Evolutionary conservation across 2,113 vertebrate species (phyloP), one percentile per base, ranked within the genome.

Genomic region (Pandion haliaetus): DNA sequence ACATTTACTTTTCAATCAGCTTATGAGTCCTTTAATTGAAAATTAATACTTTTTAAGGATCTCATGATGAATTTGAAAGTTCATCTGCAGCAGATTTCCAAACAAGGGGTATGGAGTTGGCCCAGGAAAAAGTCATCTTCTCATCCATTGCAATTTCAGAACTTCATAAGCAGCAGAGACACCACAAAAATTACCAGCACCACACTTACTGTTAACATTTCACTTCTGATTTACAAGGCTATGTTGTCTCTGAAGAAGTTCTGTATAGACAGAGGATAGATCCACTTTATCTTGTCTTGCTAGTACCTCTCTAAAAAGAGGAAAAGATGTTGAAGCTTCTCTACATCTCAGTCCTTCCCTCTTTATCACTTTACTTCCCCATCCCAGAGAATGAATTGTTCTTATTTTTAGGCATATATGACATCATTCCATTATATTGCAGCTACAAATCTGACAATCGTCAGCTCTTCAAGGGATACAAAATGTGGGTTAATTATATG

Each of bases 41-140:
- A 87, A 92, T 40, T 82, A 84, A 16, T 97, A 97, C 36, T 97
- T 90, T 40, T 78, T 82, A 40, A 97, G 90, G 5, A 42, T 23
- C 11, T 95, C 95, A 2, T 95, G 97, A 44, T 84, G 77, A 54
- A 97, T 44, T 71, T 6, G 50, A 57, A 97, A 96, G 49, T 82
- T 95, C n/a, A 97, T 94, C 42, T 97, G 97, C 94, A 97, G 91
- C 38, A 97, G 66, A 66, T 96, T 97, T 88, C 97, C 97, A 38
- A 97, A 38, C 28, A 97, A 6, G 25, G 95, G 97, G 20, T 95
- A 77, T 6, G 98, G 95, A 55, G 82, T 58, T 8, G 92, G 96
- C 20, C 98, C 97, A 6, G 97, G 97, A 88, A 96, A 98, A 57
- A 95, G 28, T 10, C 0, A 16, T 49, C 78, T 90, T 85, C 93